Conservation (phyloP, 2,797 vertebrate species). For the Thunnus albacares region DNA sequence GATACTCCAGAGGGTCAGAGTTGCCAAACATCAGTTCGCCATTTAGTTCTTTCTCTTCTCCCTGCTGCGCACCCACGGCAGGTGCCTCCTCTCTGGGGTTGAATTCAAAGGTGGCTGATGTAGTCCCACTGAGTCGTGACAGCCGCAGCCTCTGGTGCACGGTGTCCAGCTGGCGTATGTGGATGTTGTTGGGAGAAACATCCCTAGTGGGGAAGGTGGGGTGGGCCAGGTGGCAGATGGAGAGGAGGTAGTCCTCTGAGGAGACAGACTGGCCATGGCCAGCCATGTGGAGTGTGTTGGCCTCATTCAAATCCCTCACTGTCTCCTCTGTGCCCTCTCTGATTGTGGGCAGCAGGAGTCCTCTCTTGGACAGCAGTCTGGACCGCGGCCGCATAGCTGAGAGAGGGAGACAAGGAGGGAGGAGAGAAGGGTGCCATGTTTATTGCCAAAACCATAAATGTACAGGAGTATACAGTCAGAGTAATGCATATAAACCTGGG, state of each 20-base stretch:
- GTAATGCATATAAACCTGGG: neutral
- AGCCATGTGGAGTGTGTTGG: constrained; percentile 43
- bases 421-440: constrained; percentile 2
- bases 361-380: constrained; percentile 81
- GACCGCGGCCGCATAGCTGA: constrained; percentile 89
- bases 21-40: constrained; percentile 48
- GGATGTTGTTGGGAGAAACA: constrained; percentile 64
- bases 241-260: constrained; percentile 90
- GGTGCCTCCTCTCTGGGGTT: constrained; percentile 31
- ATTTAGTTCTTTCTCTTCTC: constrained; percentile 24
- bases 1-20: constrained; percentile 88
- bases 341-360: constrained; percentile 88
- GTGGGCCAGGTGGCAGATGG: constrained; percentile 91
- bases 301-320: constrained; percentile 77
- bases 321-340: constrained; percentile 85
- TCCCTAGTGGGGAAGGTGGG: constrained; percentile 87
- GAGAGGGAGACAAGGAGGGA: constrained; percentile 30
- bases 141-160: constrained; percentile 64
- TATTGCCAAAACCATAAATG: constrained; percentile 20
- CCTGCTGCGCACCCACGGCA: neutral
- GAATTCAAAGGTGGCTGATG: constrained; percentile 25
- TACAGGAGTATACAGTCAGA: neutral
- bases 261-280: constrained; percentile 69
- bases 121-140: constrained; percentile 47
- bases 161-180: constrained; percentile 61